Percentiles rank a stretch among this genome's conserved stretches.
Conservation (phyloP, 2,888 invertebrate species). For the Drosophila limbata region DNA sequence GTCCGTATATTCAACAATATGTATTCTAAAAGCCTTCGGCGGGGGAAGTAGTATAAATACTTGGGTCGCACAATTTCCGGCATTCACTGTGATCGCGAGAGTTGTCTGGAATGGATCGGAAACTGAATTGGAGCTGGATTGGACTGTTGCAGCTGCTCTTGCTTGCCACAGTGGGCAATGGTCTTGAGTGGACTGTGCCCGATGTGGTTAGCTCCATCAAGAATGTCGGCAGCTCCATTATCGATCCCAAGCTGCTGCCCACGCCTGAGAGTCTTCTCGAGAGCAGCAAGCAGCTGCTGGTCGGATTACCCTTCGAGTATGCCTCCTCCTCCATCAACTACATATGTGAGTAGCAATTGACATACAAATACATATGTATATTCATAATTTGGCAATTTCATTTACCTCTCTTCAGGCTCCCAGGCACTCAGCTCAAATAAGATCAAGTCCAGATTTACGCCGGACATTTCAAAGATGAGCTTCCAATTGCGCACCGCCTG, state of each 20-base stretch:
- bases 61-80: slow-evolving; percentile 48
- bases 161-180: slow-evolving; percentile 14
- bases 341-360: slow-evolving; percentile 73
- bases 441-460: slow-evolving; percentile 74
- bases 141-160: slow-evolving; percentile 28
- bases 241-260: slow-evolving; percentile 66
- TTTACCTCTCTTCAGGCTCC: slow-evolving; percentile 69
- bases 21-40: slow-evolving; percentile 9
- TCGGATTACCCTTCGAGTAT: slow-evolving; percentile 83
- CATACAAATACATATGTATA: not conserved
- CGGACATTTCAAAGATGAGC: slow-evolving; percentile 79
- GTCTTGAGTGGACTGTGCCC: slow-evolving; percentile 56
- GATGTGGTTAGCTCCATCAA: slow-evolving; percentile 68
- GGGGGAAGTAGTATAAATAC: slow-evolving; percentile 65
- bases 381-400: not conserved
- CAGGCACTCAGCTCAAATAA: slow-evolving; percentile 75
- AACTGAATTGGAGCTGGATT: slow-evolving; percentile 8
- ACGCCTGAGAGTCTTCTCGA: slow-evolving; percentile 77
- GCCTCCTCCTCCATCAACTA: slow-evolving; percentile 77
- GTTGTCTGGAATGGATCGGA: slow-evolving; percentile 29
- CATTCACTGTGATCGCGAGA: slow-evolving; percentile 54
- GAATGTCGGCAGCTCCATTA: slow-evolving; percentile 66
- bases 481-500: slow-evolving; percentile 81
- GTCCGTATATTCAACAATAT: slow-evolving; percentile 1
- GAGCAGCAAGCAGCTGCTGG: slow-evolving; percentile 81